These are phyloP conservation scores for Thinocorus orbignyianus DNA, from an alignment of 2,113 vertebrate genomes.

Conservation along the genomic window DNA sequence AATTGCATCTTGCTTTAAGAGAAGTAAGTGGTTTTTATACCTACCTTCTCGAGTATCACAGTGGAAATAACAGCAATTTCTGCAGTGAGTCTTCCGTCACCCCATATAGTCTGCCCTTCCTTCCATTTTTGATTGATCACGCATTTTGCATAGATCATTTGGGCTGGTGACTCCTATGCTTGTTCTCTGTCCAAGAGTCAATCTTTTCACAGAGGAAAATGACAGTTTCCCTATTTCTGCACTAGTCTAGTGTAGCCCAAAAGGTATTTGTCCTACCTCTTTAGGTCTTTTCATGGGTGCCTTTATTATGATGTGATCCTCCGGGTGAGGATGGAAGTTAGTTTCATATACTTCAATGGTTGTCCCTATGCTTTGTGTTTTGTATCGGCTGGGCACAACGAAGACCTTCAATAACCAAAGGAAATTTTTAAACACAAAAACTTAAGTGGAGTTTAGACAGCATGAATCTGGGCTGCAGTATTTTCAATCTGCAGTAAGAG, in stretches of 20 bases:
- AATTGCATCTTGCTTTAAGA: slow-evolving; percentile 32
- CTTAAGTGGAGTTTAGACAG: not conserved
- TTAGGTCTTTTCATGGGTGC: not conserved
- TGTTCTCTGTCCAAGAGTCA: not conserved
- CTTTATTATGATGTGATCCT: not conserved
- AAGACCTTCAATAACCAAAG: not conserved
- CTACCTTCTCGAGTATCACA: not conserved
- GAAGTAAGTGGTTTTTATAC: not conserved
- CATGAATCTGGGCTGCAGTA: not conserved
- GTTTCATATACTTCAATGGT: not conserved
- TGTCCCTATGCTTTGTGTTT: not conserved
- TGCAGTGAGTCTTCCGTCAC: not conserved
- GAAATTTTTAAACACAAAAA: not conserved
- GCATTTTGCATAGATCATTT: slow-evolving; percentile 28
- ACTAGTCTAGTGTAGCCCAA: not conserved
- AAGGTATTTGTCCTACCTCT: not conserved
- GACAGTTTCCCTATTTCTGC: not conserved
- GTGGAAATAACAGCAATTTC: slow-evolving; percentile 38
- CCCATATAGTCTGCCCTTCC: not conserved
- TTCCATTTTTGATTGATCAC: slow-evolving; percentile 20
- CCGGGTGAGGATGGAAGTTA: not conserved
- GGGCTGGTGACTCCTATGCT: not conserved
- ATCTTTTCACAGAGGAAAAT: slow-evolving; percentile 4
- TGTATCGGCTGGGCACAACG: not conserved
- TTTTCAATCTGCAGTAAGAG: not conserved